Evolutionary conservation across 2,888 invertebrate genomes (phyloP), one percentile per base, ranked within the genome.

Genomic region (Charanyca ferruginea): DNA sequence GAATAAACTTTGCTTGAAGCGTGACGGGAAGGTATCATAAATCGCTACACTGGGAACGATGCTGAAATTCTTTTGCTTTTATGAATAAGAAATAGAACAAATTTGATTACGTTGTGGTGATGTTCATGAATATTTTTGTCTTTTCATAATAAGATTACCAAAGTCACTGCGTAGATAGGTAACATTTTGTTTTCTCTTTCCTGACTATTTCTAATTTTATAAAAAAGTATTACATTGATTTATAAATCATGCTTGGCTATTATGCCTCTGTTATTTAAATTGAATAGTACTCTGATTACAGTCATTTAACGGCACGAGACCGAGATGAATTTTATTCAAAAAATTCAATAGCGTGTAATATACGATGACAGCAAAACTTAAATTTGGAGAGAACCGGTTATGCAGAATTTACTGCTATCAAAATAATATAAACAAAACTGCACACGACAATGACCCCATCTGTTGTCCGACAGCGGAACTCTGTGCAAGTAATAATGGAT

Each of bases 391-490:
- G 79, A 87, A 91, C 91, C 88, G 88, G 91, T 91, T 90, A 76
- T 78, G 73, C 70, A 77, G 80, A 84, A 85, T 88, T 87, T 87
- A 89, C 80, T 79, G 77, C 79, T 83, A 86, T 86, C 80, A 71
- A 73, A 80, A 74, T 76, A 77, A 68, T 77, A 79, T 85, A 87
- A 87, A 90, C 88, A 90, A 91, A 87, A 86, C 84, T 76, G 74
- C 82, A 84, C 77, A 85, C 81, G 83, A 86, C 83, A 84, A 84
- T 86, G 87, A 88, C 93, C 89, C 92, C 91, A 93, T 93, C 93
- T 93, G 86, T 89, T 88, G 90, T 86, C 83, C 83, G 77, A 81
- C 82, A 79, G 66, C 83, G 83, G 85, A 87, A 90, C 87, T 86
- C 52, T 67, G 75, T 81, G 82, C 80, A 80, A 66, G 81, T 81